These are phyloP conservation scores for Ophion ellenae DNA, from an alignment of 2,888 invertebrate genomes.

Conservation along the genomic window DNA sequence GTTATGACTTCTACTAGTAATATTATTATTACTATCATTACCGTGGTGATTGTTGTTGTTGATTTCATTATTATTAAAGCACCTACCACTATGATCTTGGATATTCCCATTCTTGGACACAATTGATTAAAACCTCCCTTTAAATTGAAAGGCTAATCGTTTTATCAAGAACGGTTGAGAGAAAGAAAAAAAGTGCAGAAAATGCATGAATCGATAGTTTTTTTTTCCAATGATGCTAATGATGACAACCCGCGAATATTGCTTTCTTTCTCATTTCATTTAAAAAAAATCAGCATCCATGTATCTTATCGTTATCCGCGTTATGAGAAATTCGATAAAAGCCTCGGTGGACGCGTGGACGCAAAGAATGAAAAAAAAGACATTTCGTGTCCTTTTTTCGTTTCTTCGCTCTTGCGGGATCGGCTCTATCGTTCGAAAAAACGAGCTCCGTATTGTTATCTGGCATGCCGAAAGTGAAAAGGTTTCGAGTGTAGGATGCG, in stretches of 20 bases:
- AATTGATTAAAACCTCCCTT: too few relatives aligned
- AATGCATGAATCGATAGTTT: neutral
- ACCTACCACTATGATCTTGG: too few relatives aligned
- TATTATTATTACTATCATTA: too few relatives aligned
- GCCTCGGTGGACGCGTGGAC: neutral
- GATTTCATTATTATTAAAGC: too few relatives aligned
- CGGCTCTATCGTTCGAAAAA: constrained; percentile 30
- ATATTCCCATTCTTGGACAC: too few relatives aligned
- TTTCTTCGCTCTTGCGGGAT: neutral
- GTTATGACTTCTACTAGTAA: too few relatives aligned
- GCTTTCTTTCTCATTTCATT: constrained; percentile 31
- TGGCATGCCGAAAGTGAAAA: constrained; percentile 75
- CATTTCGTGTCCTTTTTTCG: neutral
- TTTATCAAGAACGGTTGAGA: neutral
- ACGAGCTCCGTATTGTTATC: constrained; percentile 70
- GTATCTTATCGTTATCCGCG: constrained; percentile 46
- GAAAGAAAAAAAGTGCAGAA: neutral
- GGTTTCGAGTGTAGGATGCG: constrained; percentile 78
- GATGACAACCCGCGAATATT: neutral
- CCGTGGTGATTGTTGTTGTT: too few relatives aligned
- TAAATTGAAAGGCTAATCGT: neutral
- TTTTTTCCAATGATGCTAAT: neutral
- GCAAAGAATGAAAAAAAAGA: neutral
- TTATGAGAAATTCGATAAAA: constrained; percentile 58
- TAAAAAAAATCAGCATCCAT: constrained; percentile 20